Base-by-base conservation (phyloP, 2,888 invertebrate genomes). In the Archips xylosteana region DNA sequence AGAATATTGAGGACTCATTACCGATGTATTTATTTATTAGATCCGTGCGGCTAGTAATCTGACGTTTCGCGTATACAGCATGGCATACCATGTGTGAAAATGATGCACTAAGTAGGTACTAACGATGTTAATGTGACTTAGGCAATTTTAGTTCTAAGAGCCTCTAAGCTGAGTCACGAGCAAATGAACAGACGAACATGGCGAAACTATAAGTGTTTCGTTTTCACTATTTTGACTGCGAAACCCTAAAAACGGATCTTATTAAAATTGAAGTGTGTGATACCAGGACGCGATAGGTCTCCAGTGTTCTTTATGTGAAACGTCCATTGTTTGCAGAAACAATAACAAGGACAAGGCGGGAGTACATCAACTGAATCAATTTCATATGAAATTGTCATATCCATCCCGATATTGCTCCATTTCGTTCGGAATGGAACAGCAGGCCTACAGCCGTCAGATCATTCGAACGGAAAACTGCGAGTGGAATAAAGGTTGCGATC, bases 391-490 rank as follows among this genome's bases (percentile, higher is more conserved):
- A 74, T 69, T 74, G 74, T 74, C 74, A 70, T 74, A 74, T 74
- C 70, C 74, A 74, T 65, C 65, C 45, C 61, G 45, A 74, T 74
- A 74, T 74, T 74, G 70, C 65, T 57, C 62, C 64, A 71, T 68
- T 71, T 54, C 69, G 39, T 60, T 60, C 36, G 70, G 71, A 76
- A 69, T 71, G 76, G 76, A 67, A 67, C 75, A 73, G 70, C 66
- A 60, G 66, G 70, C 75, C 76, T 76, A 75, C 75, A 75, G 71
- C 71, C 75, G 79, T 78, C 78, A 77, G 77, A 66, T 72, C 78
- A 71, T 72, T 76, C 75, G 70, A 67, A 78, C 71, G 80, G 81
- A 79, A 78, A 79, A 79, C 77, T 74, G 76, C 67, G 77, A 71
- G 68, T 62, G 60, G 72, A 70, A 65, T 75, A 67, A 74, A 75